phyloP scores from a whole-genome alignment of 2,797 vertebrate species.

The Octomys mimax region DNA sequence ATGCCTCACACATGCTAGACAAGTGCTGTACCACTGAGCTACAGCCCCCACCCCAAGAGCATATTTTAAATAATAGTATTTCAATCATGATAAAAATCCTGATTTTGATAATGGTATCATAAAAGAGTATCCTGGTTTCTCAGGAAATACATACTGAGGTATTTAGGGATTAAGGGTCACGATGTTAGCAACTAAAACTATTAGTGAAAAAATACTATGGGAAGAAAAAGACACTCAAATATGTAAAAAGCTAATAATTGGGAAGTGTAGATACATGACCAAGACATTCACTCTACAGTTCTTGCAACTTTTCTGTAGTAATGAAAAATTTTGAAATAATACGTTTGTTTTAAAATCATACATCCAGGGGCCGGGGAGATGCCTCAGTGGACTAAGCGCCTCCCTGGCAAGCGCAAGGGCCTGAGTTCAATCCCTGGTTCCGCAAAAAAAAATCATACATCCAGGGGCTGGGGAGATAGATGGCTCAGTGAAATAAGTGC shows the following conservation, averaged over 20 bases:
- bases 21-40: neutral
- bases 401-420: too few species aligned
- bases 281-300: constrained; percentile 30
- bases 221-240: neutral
- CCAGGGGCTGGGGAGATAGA: too few species aligned
- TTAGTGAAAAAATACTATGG: constrained; percentile 38
- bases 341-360: neutral
- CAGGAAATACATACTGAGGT: constrained; percentile 12
- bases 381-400: too few species aligned
- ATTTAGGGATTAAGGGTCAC: constrained; percentile 25
- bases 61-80: constrained; percentile 63
- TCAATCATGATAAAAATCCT: constrained; percentile 33
- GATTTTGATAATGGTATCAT: constrained; percentile 28
- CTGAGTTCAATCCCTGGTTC: too few species aligned
- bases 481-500: too few species aligned
- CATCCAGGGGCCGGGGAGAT: neutral
- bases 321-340: constrained; percentile 57
- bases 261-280: constrained; percentile 7
- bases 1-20: neutral
- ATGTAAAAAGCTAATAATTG: constrained; percentile 50
- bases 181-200: constrained; percentile 49
- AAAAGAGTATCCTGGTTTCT: constrained; percentile 44
- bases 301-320: constrained; percentile 34
- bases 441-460: too few species aligned
- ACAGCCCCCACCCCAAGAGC: neutral